Conservation (phyloP, 2,113 vertebrate genomes). For the Tauraco erythrolophus region DNA sequence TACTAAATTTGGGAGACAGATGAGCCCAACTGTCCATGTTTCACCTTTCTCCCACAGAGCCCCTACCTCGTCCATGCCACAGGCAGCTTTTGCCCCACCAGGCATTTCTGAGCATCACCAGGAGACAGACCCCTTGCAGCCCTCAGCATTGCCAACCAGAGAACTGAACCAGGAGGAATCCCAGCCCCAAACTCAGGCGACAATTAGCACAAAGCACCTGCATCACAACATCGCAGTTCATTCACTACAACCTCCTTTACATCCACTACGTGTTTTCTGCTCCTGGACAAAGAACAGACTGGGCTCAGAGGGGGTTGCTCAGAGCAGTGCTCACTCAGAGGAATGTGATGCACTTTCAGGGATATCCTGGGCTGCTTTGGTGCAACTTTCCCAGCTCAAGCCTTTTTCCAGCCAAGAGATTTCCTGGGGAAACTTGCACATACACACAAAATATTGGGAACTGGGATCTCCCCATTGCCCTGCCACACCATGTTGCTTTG, state of each 20-base stretch:
- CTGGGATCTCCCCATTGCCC: background rate
- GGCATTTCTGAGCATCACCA: background rate
- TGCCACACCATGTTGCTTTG: background rate
- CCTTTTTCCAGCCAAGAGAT: background rate
- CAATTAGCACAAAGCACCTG: background rate
- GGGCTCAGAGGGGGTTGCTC: background rate
- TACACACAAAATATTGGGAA: background rate
- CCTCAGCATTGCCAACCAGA: background rate
- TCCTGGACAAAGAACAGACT: background rate
- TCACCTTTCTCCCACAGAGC: background rate
- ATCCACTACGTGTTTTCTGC: background rate
- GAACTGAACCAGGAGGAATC: background rate
- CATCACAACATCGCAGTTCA: background rate
- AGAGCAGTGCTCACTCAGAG: background rate
- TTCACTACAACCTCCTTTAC: background rate
- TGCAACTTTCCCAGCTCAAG: background rate
- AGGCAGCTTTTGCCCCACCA: background rate
- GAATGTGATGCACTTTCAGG: background rate
- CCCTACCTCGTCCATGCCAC: background rate
- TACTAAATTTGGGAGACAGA: background rate
- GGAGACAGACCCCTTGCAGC: background rate
- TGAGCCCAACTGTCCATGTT: fast-evolving
- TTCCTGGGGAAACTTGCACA: background rate
- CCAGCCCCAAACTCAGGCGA: background rate
- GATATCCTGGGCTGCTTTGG: background rate